Evolutionary conservation across 2,113 vertebrate genomes (phyloP).

Genomic region (Proteles cristata): DNA sequence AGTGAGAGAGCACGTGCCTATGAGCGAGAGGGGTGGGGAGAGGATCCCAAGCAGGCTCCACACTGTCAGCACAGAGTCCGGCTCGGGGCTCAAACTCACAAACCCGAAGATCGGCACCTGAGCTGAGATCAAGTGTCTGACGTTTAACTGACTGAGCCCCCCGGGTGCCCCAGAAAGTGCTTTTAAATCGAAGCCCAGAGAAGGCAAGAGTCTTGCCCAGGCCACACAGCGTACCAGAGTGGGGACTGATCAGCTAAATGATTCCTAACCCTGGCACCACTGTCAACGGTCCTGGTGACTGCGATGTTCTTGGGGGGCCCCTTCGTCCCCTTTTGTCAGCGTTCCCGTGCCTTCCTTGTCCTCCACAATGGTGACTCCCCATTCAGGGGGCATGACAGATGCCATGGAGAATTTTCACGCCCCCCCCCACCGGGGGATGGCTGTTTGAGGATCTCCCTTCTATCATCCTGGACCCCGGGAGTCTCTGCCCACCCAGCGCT

Average conservation of each 20-base stretch:
- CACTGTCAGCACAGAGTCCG: not conserved
- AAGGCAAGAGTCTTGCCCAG: not conserved
- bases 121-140: too few species aligned
- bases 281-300: not conserved
- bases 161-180: not conserved
- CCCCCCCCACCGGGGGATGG: not conserved
- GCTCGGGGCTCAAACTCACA: not conserved
- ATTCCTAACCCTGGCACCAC: not conserved
- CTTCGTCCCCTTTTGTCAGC: too few species aligned
- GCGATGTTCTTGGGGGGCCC: not conserved
- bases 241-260: not conserved
- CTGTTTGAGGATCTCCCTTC: not conserved
- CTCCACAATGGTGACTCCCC: not conserved
- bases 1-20: too few species aligned
- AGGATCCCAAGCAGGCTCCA: not conserved
- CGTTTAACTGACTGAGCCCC: too few species aligned
- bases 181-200: not conserved
- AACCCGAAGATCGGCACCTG: too few species aligned
- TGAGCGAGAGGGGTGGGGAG: too few species aligned
- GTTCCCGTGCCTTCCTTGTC: rapidly evolving
- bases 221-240: not conserved
- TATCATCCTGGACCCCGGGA: not conserved
- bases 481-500: not conserved
- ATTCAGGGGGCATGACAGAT: not conserved
- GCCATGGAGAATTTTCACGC: not conserved